These are phyloP conservation scores for Eublepharis macularius DNA, from an alignment of 2,113 vertebrate species.

Conservation along the genomic window DNA sequence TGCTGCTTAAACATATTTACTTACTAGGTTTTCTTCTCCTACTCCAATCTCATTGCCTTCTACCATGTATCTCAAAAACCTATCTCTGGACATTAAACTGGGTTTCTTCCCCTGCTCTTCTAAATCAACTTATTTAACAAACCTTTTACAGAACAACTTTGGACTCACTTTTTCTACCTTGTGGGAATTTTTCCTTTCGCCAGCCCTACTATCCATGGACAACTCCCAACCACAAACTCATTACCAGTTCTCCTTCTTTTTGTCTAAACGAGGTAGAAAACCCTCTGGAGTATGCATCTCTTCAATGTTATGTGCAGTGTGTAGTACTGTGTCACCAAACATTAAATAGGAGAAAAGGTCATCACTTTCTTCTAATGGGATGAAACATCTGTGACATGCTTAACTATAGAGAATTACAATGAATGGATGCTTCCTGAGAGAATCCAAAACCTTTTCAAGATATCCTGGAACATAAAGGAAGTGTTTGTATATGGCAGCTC, in stretches of 20 bases:
- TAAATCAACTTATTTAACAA: background rate
- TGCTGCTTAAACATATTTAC: no score
- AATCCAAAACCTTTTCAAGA: background rate
- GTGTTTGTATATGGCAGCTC: background rate
- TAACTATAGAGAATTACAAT: constrained; percentile 9
- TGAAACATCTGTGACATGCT: constrained; percentile 7
- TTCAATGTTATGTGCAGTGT: background rate
- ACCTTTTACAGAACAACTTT: background rate
- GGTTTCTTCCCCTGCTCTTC: background rate
- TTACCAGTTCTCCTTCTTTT: background rate
- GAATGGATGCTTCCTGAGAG: background rate
- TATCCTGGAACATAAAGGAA: background rate
- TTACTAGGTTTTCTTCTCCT: background rate
- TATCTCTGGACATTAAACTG: background rate
- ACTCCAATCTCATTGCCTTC: background rate
- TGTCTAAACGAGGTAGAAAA: background rate
- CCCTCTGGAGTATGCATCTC: background rate
- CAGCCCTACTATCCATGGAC: background rate
- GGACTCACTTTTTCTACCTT: background rate
- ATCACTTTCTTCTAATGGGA: background rate
- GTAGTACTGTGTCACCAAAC: background rate
- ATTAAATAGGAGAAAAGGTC: background rate
- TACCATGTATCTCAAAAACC: background rate
- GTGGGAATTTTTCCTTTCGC: background rate
- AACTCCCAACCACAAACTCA: no score